These are phyloP conservation scores for Chloromyia formosa DNA, from an alignment of 2,888 invertebrate species.

Conservation along the genomic window DNA sequence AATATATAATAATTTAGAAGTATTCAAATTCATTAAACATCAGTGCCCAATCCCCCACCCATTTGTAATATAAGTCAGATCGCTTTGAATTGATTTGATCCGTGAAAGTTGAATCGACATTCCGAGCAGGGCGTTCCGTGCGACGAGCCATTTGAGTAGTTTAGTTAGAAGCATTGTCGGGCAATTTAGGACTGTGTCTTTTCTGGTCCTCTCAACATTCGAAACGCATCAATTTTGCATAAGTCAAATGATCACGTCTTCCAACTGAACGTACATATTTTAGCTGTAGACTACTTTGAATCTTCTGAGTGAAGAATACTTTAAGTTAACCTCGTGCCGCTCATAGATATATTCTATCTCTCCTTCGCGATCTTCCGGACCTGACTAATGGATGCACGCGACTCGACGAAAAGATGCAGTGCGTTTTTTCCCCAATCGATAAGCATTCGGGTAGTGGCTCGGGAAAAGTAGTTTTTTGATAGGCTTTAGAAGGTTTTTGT, in stretches of 20 bases:
- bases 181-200: background rate
- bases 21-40: conserved; percentile 24
- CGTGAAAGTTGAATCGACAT: background rate
- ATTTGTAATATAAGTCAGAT: conserved; percentile 27
- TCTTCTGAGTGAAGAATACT: too few relatives aligned
- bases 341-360: too few relatives aligned
- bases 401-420: too few relatives aligned
- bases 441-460: too few relatives aligned
- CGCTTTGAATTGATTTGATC: background rate
- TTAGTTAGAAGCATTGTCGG: background rate
- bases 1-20: conserved; percentile 27
- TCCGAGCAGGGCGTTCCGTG: too few relatives aligned
- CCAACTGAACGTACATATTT: background rate
- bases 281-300: background rate
- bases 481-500: too few relatives aligned
- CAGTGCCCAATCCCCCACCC: conserved; percentile 35
- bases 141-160: too few relatives aligned
- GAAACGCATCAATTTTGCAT: background rate
- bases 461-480: too few relatives aligned
- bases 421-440: too few relatives aligned
- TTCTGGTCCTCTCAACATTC: background rate
- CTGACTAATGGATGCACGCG: too few relatives aligned
- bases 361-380: too few relatives aligned
- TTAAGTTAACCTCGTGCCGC: too few relatives aligned
- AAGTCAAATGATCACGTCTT: background rate